phyloP scores from a whole-genome alignment of 1,140 invertebrate genomes.

The Nixonia krombeini region DNA sequence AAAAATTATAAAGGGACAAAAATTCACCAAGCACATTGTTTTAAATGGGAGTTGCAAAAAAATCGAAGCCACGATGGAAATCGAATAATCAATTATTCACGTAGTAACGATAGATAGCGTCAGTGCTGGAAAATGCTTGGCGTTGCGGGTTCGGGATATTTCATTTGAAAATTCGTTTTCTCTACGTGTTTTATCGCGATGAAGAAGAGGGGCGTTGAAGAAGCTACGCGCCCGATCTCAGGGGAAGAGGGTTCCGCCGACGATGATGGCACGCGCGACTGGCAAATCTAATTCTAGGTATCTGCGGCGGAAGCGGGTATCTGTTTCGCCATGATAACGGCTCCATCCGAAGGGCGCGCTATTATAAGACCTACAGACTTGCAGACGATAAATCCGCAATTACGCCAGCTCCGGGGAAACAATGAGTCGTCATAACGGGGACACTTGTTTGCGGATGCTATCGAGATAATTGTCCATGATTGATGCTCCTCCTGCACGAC shows the following conservation, averaged over 20 bases:
- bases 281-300: conserved; percentile 43
- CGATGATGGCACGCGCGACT: conserved; percentile 40
- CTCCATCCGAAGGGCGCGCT: conserved; percentile 26
- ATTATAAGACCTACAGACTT: conserved; percentile 19
- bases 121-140: background rate
- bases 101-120: no score
- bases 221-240: conserved; percentile 35
- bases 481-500: background rate
- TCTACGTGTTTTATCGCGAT: conserved; percentile 19
- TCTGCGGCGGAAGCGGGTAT: conserved; percentile 33
- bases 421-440: conserved; percentile 14
- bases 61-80: no score
- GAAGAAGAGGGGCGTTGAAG: conserved; percentile 16
- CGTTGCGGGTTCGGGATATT: background rate
- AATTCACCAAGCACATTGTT: no score
- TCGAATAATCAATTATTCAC: no score
- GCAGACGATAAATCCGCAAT: conserved; percentile 31
- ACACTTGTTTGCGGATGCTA: no score
- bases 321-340: conserved; percentile 40
- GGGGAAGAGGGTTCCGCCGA: conserved; percentile 36
- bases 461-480: background rate
- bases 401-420: conserved; percentile 15
- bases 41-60: no score
- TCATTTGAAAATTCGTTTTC: conserved; percentile 16
- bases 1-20: no score